Conservation (phyloP, 2,888 invertebrate genomes). For the Odontocolon sp. region DNA sequence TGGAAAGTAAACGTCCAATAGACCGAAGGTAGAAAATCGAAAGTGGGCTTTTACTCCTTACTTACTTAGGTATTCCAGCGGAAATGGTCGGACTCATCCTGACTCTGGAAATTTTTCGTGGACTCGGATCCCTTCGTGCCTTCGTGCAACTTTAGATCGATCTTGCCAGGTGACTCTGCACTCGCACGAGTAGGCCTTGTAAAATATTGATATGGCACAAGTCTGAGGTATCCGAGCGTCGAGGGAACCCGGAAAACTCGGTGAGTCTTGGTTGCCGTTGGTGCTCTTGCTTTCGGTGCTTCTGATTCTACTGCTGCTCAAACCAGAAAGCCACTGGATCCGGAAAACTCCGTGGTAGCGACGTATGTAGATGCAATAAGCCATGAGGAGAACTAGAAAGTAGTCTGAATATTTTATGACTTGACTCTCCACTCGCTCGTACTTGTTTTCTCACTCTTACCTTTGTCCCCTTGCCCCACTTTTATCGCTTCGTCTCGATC, state of each 20-base stretch:
- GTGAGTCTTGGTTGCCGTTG: background rate
- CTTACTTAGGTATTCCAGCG: background rate
- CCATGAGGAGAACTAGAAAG: constrained; percentile 54
- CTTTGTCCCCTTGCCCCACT: constrained; percentile 21
- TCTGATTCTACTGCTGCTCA: constrained; percentile 17
- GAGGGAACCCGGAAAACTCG: constrained; percentile 6
- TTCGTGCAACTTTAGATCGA: constrained; percentile 2
- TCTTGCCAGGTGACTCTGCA: background rate
- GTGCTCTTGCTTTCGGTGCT: no score
- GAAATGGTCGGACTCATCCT: constrained; percentile 13
- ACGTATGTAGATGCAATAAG: constrained; percentile 63
- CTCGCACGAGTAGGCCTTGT: constrained; percentile 1
- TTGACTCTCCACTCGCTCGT: constrained; percentile 15
- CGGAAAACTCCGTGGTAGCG: constrained; percentile 21
- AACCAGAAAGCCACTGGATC: background rate
- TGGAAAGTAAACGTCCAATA: no score
- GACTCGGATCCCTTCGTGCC: background rate
- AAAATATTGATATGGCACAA: constrained; percentile 59
- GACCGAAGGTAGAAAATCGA: background rate
- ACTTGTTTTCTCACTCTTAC: constrained; percentile 28
- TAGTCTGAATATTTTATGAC: constrained; percentile 60
- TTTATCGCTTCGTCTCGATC: constrained; percentile 15
- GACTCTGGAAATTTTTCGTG: background rate
- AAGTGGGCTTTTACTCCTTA: background rate
- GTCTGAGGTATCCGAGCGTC: constrained; percentile 44